Conservation (phyloP, 2,113 vertebrate species). For the Arizona elegans region DNA sequence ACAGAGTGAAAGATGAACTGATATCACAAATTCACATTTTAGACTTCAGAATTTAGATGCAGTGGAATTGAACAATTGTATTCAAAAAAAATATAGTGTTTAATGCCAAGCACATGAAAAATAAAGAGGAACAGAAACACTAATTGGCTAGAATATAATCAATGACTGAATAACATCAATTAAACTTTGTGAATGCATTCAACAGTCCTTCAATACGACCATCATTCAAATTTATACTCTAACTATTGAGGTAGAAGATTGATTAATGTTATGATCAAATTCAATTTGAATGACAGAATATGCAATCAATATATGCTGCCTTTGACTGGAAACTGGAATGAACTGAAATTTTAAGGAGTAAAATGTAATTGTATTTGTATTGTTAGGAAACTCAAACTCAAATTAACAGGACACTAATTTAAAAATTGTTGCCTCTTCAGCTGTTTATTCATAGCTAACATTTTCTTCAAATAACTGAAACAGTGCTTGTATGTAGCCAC, state of each 20-base stretch:
- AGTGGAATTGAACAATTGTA: background rate
- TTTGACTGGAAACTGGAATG: background rate
- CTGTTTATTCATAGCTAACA: too few relatives aligned
- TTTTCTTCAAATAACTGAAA: background rate
- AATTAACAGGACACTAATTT: background rate
- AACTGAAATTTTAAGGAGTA: background rate
- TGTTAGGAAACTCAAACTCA: background rate
- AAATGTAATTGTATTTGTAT: background rate
- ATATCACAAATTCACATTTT: background rate
- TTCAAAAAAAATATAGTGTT: background rate
- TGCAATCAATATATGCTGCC: background rate
- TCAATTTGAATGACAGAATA: background rate
- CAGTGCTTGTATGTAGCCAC: background rate
- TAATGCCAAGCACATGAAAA: background rate
- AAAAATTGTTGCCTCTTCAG: too few relatives aligned
- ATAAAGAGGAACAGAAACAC: background rate
- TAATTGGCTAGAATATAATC: background rate
- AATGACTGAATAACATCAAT: background rate
- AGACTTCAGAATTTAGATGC: background rate
- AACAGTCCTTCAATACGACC: too few relatives aligned
- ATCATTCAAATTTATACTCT: background rate
- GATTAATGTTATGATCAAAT: background rate
- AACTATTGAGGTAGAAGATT: background rate
- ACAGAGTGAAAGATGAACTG: background rate
- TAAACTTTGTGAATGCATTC: background rate